phyloP scores from a whole-genome alignment of 2,797 vertebrate species.

The Acridotheres tristis region DNA sequence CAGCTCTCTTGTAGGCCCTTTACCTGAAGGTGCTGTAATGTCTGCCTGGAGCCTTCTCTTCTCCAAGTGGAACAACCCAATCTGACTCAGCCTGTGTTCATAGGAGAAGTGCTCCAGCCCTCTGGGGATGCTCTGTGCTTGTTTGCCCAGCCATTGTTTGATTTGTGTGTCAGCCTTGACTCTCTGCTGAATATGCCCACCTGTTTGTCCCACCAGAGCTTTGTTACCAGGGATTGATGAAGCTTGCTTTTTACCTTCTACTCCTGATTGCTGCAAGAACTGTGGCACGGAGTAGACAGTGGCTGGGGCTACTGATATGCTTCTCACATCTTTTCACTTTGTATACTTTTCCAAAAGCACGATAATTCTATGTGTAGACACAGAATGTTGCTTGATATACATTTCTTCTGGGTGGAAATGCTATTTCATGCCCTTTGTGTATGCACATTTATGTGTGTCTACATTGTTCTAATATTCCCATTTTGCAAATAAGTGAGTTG shows the following conservation, averaged over 20 bases:
- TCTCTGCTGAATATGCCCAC: not conserved
- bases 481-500: not conserved
- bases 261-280: not conserved
- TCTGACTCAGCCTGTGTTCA: not conserved
- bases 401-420: not conserved
- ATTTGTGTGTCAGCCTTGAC: not conserved
- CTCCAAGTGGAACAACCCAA: not conserved
- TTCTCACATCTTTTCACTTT: not conserved
- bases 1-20: not conserved
- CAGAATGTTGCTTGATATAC: not conserved
- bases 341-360: not conserved
- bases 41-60: not conserved
- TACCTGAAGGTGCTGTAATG: not conserved
- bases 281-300: not conserved
- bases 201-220: not conserved
- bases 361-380: not conserved
- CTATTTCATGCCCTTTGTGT: not conserved
- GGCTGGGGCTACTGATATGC: not conserved
- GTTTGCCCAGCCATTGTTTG: not conserved
- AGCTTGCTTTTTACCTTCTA: not conserved
- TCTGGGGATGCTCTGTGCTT: not conserved
- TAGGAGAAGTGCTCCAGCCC: not conserved
- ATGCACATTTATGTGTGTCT: not conserved
- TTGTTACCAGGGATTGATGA: not conserved
- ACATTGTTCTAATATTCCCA: not conserved